Evolutionary conservation across 2,797 vertebrate species (phyloP).

Genomic region (Acanthurus lineatus): DNA sequence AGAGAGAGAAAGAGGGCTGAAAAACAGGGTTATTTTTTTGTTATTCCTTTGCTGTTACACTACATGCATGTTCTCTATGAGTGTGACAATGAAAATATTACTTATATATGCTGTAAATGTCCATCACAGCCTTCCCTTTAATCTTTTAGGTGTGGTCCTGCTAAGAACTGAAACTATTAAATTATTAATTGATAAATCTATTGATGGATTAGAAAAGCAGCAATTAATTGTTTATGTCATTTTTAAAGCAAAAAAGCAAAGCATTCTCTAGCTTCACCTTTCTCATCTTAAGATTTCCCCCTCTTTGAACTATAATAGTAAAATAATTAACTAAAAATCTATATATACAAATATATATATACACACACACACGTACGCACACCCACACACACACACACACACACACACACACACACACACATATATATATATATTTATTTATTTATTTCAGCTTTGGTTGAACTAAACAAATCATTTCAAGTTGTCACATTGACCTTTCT

Average conservation of each 20-base stretch:
- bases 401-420: too few species aligned
- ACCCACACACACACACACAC: too few species aligned
- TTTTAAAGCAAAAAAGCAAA: not conserved
- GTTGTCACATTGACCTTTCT: too few species aligned
- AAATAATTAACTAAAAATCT: too few species aligned
- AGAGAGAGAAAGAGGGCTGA: conserved; percentile 5
- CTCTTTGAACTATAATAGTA: too few species aligned
- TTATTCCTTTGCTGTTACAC: not conserved
- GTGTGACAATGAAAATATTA: not conserved
- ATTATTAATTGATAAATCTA: not conserved
- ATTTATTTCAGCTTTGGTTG: too few species aligned
- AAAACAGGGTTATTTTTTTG: not conserved
- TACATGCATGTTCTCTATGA: not conserved
- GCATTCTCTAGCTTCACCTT: not conserved
- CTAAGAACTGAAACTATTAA: not conserved
- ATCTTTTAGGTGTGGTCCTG: not conserved
- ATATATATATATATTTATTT: too few species aligned
- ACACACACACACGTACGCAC: too few species aligned
- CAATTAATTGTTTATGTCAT: not conserved
- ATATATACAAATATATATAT: too few species aligned
- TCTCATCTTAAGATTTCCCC: not conserved
- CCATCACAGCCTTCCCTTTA: not conserved
- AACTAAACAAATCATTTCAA: too few species aligned
- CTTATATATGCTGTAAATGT: not conserved
- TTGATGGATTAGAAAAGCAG: too few species aligned